Conservation (phyloP, 2,888 invertebrate species). For the Poecilus cupreus region DNA sequence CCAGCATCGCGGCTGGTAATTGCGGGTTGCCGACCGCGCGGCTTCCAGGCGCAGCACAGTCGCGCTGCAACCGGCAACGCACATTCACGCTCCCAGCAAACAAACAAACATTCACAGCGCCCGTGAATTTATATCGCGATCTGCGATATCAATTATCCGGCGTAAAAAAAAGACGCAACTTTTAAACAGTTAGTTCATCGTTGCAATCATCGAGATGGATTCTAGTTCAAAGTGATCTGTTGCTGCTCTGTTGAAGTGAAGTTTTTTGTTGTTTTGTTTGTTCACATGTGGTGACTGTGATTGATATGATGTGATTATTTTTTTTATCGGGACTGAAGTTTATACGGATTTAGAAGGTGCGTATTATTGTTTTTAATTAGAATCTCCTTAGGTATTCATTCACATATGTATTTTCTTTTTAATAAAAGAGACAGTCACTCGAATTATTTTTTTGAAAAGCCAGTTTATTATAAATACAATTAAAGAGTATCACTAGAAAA, state of each 20-base stretch:
- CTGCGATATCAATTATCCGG: background rate
- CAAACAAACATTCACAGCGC: background rate
- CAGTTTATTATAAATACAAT: no score
- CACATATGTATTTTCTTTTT: no score
- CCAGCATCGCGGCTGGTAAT: background rate
- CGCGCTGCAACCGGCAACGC: slow-evolving; percentile 13
- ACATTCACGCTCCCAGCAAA: background rate
- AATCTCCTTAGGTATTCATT: no score
- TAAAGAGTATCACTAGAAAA: no score
- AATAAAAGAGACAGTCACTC: no score
- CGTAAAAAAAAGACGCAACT: background rate
- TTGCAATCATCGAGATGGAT: background rate
- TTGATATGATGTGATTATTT: slow-evolving; percentile 18
- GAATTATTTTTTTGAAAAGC: no score
- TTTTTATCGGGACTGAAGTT: background rate
- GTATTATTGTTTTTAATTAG: background rate
- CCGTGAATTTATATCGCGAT: background rate
- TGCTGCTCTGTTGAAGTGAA: slow-evolving; percentile 2
- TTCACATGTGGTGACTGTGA: background rate
- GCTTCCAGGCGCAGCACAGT: slow-evolving; percentile 11
- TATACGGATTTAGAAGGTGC: slow-evolving; percentile 3
- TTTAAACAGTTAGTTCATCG: background rate
- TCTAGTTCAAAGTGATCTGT: slow-evolving; percentile 5
- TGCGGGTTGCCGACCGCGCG: slow-evolving; percentile 22
- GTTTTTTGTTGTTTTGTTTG: background rate